Conservation (phyloP, 2,888 invertebrate genomes). For the Cylloceria caligata region DNA sequence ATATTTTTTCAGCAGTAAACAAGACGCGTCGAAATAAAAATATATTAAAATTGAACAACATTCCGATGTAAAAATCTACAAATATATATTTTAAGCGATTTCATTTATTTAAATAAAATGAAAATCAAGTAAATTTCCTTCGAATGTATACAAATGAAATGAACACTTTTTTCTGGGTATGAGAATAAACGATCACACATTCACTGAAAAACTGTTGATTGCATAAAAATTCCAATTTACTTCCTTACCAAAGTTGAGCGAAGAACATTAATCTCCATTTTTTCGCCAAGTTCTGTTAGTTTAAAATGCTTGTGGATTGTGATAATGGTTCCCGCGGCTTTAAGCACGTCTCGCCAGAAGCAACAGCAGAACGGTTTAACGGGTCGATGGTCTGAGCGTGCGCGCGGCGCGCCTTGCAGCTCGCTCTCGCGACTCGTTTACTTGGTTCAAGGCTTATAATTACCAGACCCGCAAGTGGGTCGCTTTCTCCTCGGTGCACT, state of each 20-base stretch:
- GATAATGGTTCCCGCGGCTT: conserved; percentile 1
- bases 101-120: too few species aligned
- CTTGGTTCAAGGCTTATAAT: conserved; percentile 83
- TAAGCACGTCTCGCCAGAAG: conserved; percentile 13
- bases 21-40: too few species aligned
- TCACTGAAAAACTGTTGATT: background rate
- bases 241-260: background rate
- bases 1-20: too few species aligned
- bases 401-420: conserved; percentile 49
- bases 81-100: too few species aligned
- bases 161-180: too few species aligned
- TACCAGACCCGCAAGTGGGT: conserved; percentile 82
- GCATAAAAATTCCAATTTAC: background rate
- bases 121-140: too few species aligned
- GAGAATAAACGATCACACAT: background rate
- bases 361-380: conserved; percentile 7
- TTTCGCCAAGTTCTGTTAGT: background rate
- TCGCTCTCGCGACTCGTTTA: conserved; percentile 78
- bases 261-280: background rate
- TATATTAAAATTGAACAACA: too few species aligned
- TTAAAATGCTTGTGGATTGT: background rate
- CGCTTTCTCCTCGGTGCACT: conserved; percentile 82
- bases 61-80: too few species aligned
- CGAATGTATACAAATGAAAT: too few species aligned
- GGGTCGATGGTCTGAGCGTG: conserved; percentile 31